phyloP scores from a whole-genome alignment of 2,888 invertebrate genomes.

The Anthrax anthrax region DNA sequence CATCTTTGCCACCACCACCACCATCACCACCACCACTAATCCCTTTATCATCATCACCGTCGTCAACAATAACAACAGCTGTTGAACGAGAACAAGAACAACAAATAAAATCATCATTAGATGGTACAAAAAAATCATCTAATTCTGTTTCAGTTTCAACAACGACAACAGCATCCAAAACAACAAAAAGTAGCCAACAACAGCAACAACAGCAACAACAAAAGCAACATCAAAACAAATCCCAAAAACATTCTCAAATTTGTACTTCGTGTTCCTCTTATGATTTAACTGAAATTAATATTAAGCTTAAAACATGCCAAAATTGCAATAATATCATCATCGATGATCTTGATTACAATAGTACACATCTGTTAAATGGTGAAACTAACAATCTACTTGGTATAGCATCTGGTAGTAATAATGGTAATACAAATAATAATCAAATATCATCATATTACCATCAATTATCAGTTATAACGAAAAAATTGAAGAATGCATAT shows the following conservation, averaged over 20 bases:
- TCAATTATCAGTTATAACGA: conserved; percentile 9
- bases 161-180: not conserved
- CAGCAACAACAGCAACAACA: not conserved
- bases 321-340: conserved; percentile 11
- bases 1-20: conserved; percentile 2
- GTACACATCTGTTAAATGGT: not conserved
- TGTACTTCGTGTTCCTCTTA: conserved; percentile 12
- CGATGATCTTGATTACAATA: conserved; percentile 8
- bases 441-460: conserved; percentile 6
- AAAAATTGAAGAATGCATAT: conserved; percentile 12
- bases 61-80: no score
- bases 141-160: not conserved
- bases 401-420: no score
- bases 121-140: not conserved
- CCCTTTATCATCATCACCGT: not conserved
- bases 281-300: conserved; percentile 12
- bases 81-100: no score
- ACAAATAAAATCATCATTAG: no score
- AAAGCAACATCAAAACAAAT: not conserved
- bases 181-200: not conserved
- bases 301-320: conserved; percentile 13
- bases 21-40: conserved; percentile 2
- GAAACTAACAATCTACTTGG: no score
- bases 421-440: not conserved
- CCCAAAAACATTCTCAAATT: not conserved